Base-by-base conservation (phyloP, 2,888 invertebrate genomes). In the Lordiphosa andalusiaca region DNA sequence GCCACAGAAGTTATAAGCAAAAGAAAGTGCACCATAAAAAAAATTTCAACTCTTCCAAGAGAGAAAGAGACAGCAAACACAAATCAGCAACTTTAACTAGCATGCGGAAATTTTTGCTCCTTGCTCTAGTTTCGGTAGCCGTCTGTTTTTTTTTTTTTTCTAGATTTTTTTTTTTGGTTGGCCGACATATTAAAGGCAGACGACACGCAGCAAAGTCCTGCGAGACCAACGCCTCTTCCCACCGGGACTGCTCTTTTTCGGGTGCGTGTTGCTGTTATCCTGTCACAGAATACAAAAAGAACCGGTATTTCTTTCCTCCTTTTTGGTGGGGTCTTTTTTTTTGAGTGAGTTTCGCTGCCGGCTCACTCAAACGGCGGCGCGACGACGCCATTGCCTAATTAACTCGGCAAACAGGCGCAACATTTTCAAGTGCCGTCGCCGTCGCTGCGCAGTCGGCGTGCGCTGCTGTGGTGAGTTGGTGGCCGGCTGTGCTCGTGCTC, bases 401-500 rank as follows among this genome's bases (percentile, higher is more conserved):
- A 75, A 67, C 75, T 76, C 65, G 54, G 76, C 76, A 76, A 80
- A 75, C 62, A 67, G 30, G 30, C 30, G 30, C 30, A 30, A 30
- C 30, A 30, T 30, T 30, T 30, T 7, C 25, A 7, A 25, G 23
- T 25, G 23, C 23, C 6, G 23, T 6, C 23, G 23, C 53, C 5
- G 53, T 23, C 36, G 16, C 53, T 36, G 23, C 42, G 35, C 46
- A 39, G 77, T 42, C 13, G 44, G 21, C 63, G 47, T 30, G 38
- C 65, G 73, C 80, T 73, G 77, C 71, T 44, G 68, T 77, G 77
- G 77, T 77, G 77, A 65, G 53, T 81, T 19, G n/a, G 19, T 44
- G 30, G 6, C 2, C 16, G 1, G 16, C 16, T 16, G n/a, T 2
- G 16, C 16, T 16, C 16, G 23, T 30, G 33, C 13, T 2, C 12